Percentiles rank a stretch among this genome's conserved stretches.
Evolutionary conservation across 2,888 invertebrate genomes (phyloP).

Genomic region (Prosopocoilus inquinatus): DNA sequence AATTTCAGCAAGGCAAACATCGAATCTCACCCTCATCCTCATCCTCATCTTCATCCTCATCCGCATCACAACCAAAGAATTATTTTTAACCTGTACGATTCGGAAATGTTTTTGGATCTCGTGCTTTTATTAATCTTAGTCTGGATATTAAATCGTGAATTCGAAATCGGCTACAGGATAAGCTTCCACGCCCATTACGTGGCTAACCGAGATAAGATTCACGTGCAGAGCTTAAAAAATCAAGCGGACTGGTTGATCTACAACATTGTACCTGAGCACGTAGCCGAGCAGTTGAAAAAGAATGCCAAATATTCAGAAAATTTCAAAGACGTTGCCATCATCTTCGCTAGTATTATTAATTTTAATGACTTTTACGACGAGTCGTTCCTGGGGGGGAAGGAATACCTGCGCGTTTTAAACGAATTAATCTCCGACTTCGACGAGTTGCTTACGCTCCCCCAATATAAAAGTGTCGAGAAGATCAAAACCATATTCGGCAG

Average conservation of each 20-base stretch:
- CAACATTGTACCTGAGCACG: constrained; percentile 95
- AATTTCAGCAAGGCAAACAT: neutral
- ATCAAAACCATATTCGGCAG: constrained; percentile 93
- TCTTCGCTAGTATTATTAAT: constrained; percentile 95
- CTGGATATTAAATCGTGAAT: constrained; percentile 91
- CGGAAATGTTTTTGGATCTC: constrained; percentile 81
- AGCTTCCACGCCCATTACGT: constrained; percentile 92
- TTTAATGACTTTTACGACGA: constrained; percentile 99
- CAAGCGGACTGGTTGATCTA: constrained; percentile 96
- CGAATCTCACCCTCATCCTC: too few species aligned
- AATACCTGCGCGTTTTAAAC: constrained; percentile 91
- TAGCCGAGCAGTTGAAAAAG: constrained; percentile 88
- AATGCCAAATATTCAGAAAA: constrained; percentile 94
- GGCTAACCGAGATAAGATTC: constrained; percentile 82
- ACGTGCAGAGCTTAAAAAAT: constrained; percentile 89
- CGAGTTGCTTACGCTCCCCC: constrained; percentile 77
- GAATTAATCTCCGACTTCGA: constrained; percentile 96
- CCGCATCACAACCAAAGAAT: constrained; percentile 18
- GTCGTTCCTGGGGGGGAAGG: constrained; percentile 90
- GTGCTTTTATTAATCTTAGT: constrained; percentile 81
- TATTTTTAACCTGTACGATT: constrained; percentile 42
- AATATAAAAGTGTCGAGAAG: constrained; percentile 89
- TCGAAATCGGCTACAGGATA: constrained; percentile 90
- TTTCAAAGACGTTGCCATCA: constrained; percentile 87
- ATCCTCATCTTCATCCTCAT: too few species aligned